Percentiles rank a stretch among this genome's conserved stretches.
Evolutionary conservation across 2,113 vertebrate genomes (phyloP).

Genomic region (Callithrix jacchus): DNA sequence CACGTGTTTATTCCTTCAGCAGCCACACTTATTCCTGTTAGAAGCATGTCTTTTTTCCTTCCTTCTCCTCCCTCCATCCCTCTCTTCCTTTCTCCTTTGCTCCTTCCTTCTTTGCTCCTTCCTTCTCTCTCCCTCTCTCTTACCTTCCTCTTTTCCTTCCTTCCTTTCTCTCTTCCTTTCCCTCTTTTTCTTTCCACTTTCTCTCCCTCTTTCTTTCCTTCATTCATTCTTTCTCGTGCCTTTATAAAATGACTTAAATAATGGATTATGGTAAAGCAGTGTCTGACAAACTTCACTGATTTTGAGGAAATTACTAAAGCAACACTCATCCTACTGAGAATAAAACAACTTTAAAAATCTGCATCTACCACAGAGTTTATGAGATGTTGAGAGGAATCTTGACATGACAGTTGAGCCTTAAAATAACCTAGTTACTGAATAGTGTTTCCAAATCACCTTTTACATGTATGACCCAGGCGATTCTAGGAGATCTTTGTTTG

Average conservation of each 20-base stretch:
- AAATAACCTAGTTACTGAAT: conserved; percentile 12
- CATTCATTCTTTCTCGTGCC: background rate
- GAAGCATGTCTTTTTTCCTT: background rate
- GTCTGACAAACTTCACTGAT: background rate
- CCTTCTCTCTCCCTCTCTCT: no score
- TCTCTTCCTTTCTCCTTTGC: no score
- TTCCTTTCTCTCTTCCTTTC: background rate
- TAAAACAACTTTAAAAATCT: background rate
- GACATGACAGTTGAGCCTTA: background rate
- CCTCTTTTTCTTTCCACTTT: fast-evolving
- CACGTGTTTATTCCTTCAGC: background rate
- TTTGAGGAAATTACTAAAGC: background rate
- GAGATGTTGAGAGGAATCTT: background rate
- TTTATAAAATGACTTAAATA: background rate
- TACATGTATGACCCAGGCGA: background rate
- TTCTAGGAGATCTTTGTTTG: background rate
- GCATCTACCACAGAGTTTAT: background rate
- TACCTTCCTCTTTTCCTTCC: background rate
- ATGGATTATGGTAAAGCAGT: background rate
- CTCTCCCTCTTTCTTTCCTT: background rate
- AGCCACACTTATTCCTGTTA: background rate
- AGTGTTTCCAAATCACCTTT: background rate
- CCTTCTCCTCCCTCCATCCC: fast-evolving
- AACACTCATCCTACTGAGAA: background rate
- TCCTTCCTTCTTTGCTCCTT: fast-evolving